Evolutionary conservation across 1,140 invertebrate genomes (phyloP), one percentile per base, ranked within the genome.

Genomic region (Elysia chlorotica): DNA sequence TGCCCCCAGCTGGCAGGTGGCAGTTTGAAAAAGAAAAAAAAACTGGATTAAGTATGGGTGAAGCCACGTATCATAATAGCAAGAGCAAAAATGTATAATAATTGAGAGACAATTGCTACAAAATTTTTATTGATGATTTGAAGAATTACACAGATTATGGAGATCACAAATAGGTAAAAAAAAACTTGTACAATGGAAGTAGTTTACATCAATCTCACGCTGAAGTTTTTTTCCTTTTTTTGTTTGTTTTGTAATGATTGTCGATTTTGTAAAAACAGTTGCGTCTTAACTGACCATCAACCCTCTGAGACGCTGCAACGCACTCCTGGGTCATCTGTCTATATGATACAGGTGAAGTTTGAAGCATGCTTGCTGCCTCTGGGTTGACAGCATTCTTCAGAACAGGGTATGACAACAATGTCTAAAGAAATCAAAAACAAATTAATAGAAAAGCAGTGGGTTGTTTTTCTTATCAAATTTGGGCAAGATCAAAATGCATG

Each of bases 301-400:
- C 75, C 56, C 74, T 78, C 62, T 84, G 81, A 79, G 83, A 85
- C 17, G 80, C 78, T 19, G 76, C 75, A 0, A 87, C 82, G 78
- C 85, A 86, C 62, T 86, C 83, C 17, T 77, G 62, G 23, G 83
- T 80, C 78, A 86, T 82, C 74, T 86, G 82, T 65, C 75, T 74
- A 65, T 85, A 86, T 6, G 80, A 67, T 37, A 81, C 75, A 23
- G 85, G 85, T 14, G 79, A 78, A 33, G 78, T 70, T 36, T 78
- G 62, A 2, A 85, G 73, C 83, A 87, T 82, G 6, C 83, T 77
- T 23, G 78, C 79, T 30, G 85, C 85, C 33, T 86, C 81, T 5
- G 66, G 62, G 66, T 87, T 87, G 0, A 86, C 79, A 31, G 83
- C 82, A 56, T 81, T 82, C 10, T 81, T 73, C 36, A 83, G 35